Evolutionary conservation across 92 coral and sea anemone species (phyloP).

Genomic region (Ricordea florida): DNA sequence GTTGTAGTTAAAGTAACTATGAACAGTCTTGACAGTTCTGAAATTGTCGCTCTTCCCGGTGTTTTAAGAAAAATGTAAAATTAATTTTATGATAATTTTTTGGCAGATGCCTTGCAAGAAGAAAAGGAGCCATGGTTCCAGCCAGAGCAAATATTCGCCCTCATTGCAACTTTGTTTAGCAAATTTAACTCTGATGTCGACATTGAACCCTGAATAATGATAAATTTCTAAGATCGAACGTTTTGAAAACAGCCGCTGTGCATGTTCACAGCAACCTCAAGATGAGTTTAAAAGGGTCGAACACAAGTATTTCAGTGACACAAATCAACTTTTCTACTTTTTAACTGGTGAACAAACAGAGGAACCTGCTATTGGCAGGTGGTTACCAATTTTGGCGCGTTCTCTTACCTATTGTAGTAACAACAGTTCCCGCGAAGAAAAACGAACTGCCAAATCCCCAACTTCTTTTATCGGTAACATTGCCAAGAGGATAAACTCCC

Average conservation of each 20-base stretch:
- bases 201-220: too few relatives aligned
- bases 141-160: not conserved
- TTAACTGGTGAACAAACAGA: not conserved
- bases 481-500: slow-evolving; percentile 78
- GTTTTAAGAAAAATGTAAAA: not conserved
- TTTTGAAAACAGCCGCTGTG: too few relatives aligned
- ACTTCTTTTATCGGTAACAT: slow-evolving; percentile 73
- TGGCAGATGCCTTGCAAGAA: slow-evolving; percentile 12
- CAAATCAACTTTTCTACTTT: too few relatives aligned
- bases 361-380: slow-evolving; percentile 17
- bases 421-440: slow-evolving; percentile 94
- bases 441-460: slow-evolving; percentile 98
- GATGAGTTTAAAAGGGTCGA: too few relatives aligned
- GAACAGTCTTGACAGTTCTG: not conserved
- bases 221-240: too few relatives aligned
- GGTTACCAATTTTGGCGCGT: not conserved
- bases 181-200: too few relatives aligned
- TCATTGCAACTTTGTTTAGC: not conserved
- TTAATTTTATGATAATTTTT: not conserved
- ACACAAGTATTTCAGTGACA: too few relatives aligned
- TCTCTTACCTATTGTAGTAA: slow-evolving; percentile 94
- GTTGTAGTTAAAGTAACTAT: too few relatives aligned
- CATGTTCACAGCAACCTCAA: too few relatives aligned
- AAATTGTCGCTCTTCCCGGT: not conserved
- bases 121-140: slow-evolving; percentile 27